phyloP scores from a whole-genome alignment of 2,113 vertebrate species.

The Burhinus oedicnemus region DNA sequence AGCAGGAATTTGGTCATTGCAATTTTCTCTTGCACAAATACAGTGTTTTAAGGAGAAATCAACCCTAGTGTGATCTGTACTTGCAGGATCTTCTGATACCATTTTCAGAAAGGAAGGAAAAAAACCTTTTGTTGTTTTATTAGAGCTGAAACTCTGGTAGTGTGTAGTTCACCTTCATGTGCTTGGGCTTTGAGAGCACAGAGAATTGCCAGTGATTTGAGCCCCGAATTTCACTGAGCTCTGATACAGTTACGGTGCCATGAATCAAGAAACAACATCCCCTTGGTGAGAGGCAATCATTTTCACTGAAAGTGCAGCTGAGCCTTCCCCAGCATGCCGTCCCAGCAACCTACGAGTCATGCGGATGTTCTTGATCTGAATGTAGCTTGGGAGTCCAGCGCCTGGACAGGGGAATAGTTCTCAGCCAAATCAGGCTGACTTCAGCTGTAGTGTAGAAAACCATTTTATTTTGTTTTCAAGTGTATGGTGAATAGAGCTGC shows the following conservation, averaged over 20 bases:
- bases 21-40: background rate
- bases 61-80: rapidly evolving
- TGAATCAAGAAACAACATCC: background rate
- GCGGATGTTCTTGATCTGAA: rapidly evolving
- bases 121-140: rapidly evolving
- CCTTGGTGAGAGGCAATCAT: rapidly evolving
- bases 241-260: rapidly evolving
- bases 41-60: background rate
- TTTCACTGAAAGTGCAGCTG: background rate
- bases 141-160: background rate
- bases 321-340: background rate
- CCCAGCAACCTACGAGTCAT: rapidly evolving
- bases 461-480: background rate
- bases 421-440: background rate
- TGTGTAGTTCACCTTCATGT: background rate
- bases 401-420: background rate
- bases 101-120: background rate
- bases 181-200: background rate
- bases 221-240: background rate
- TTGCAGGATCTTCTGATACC: background rate
- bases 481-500: background rate
- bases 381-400: rapidly evolving
- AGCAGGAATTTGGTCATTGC: background rate
- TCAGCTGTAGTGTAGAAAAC: background rate
- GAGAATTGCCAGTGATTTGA: background rate